These are phyloP conservation scores for Micronycteris hirsuta DNA, from an alignment of 2,113 vertebrate genomes.

Conservation along the genomic window DNA sequence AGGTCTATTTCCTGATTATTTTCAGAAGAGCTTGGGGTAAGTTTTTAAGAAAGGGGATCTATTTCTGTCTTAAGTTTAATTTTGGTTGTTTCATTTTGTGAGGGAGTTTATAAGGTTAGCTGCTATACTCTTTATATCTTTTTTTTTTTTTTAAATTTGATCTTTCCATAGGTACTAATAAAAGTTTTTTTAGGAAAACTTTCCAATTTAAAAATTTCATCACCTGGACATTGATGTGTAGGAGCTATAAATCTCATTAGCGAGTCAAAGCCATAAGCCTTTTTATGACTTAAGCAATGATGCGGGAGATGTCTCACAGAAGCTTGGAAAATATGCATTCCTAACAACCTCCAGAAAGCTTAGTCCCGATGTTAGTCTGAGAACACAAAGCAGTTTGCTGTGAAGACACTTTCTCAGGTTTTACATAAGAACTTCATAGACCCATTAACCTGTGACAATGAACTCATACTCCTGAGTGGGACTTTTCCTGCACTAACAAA, in stretches of 20 bases:
- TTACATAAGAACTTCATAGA: neutral
- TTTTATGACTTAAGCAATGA: neutral
- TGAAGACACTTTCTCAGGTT: neutral
- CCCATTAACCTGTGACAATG: no score
- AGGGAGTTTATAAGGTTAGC: neutral
- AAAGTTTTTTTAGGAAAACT: neutral
- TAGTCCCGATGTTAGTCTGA: neutral
- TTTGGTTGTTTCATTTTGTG: neutral
- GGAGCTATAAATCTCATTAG: neutral
- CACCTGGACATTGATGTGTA: neutral
- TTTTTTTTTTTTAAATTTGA: neutral
- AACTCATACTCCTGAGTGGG: neutral
- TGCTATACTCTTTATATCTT: neutral
- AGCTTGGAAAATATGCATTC: neutral
- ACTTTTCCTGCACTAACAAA: neutral
- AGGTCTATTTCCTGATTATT: neutral
- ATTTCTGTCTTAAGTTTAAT: neutral
- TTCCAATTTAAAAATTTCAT: neutral
- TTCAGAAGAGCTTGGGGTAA: neutral
- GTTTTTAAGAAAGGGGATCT: neutral
- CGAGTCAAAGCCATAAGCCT: neutral
- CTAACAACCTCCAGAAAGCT: neutral
- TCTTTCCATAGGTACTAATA: neutral
- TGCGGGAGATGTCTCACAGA: neutral
- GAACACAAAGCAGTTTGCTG: neutral